Evolutionary conservation across 2,113 vertebrate genomes (phyloP).

Genomic region (Epinephelus lanceolatus): DNA sequence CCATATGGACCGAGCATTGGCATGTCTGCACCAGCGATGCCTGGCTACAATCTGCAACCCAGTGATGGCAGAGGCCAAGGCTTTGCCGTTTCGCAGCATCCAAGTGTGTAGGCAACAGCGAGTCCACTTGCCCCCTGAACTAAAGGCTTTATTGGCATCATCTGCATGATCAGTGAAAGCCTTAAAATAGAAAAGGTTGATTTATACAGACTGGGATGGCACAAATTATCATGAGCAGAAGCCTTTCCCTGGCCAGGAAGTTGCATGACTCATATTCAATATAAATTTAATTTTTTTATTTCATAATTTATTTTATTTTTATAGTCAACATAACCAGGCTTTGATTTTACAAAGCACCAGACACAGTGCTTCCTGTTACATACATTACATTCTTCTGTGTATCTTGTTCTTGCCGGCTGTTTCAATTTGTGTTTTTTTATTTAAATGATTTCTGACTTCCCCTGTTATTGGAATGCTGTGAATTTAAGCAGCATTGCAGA

Average conservation of each 20-base stretch:
- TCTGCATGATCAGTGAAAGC: slow-evolving; percentile 18
- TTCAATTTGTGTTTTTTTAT: background rate
- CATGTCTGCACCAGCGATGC: no score
- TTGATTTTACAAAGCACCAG: background rate
- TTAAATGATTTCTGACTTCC: background rate
- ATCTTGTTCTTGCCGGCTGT: background rate
- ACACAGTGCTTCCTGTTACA: background rate
- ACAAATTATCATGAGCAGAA: background rate
- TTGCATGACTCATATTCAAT: background rate
- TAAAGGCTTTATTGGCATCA: slow-evolving; percentile 8
- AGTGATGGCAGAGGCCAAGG: no score
- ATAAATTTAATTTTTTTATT: background rate
- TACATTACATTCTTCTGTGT: background rate
- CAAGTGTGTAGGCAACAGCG: no score
- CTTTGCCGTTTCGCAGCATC: no score
- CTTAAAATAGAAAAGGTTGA: background rate
- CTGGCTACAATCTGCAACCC: no score
- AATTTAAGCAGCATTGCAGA: background rate
- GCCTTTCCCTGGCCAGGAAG: background rate
- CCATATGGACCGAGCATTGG: no score
- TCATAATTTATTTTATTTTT: background rate
- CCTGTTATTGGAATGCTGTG: background rate
- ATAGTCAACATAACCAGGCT: background rate
- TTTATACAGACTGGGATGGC: background rate
- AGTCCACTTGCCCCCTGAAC: no score